Evolutionary conservation across 2,888 invertebrate species (phyloP), one percentile per base, ranked within the genome.

Genomic region (Melanophora roralis): DNA sequence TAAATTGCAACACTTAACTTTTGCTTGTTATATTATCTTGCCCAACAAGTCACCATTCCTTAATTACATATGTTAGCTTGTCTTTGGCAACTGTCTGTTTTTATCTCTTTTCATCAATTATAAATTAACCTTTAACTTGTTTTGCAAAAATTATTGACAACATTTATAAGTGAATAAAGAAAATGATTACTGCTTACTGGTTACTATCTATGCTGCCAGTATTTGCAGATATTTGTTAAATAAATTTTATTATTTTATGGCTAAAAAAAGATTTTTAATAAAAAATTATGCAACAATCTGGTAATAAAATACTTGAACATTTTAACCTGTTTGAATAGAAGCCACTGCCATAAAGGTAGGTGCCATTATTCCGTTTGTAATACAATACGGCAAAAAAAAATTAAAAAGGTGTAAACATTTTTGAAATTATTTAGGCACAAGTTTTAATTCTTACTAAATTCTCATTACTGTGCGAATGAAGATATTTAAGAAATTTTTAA

Each of bases 251-350:
- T 57, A 23, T 45, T 67, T 47, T 47, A 32, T 43, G 27, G 32
- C 2, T 55, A 36, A 34, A 11, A 72, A 47, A 73, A 62, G 19
- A 55, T 34, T 45, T 36, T 43, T 9, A 23, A 64, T 23, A 19
- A 77, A 65, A 64, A 14, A 45, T 77, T 51, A 72, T 68, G 72
- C 72, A 78, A 72, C 51, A 34, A 51, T 45, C 21, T 34, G 45
- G 23, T 67, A 62, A 67, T 78, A 67, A 72, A 67, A 78, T 49
- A 68, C 62, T 40, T 68, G 14, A 78, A 72, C 72, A 72, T 72
- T 62, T 72, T 67, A 78, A 78, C 67, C 72, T 72, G 78, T 78
- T 67, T 40, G 38, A 6, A n/a, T n/a, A n/a, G n/a, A n/a, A n/a
- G n/a, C n/a, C n/a, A 27, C 27, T 27, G 27, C 6, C 3, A 27